Conservation (phyloP, 2,888 invertebrate genomes). For the Chymomyza amoena region DNA sequence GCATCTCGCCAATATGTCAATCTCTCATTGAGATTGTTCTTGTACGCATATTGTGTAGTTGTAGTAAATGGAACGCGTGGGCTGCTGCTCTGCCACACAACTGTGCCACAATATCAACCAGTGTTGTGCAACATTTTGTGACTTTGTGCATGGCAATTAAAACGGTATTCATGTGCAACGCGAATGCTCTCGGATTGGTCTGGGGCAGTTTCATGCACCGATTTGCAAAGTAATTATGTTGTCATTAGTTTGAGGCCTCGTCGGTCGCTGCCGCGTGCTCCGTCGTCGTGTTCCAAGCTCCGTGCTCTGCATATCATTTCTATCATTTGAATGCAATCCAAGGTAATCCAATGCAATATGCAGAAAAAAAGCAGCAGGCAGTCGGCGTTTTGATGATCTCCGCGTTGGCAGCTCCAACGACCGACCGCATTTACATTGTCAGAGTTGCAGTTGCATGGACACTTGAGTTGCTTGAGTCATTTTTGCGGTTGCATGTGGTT, state of each 20-base stretch:
- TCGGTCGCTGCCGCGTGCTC: neutral
- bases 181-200: neutral
- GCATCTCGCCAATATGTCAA: slow-evolving; percentile 8
- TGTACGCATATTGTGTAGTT: slow-evolving; percentile 44
- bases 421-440: neutral
- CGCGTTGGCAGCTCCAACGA: neutral
- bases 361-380: neutral
- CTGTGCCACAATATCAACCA: slow-evolving; percentile 45
- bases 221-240: slow-evolving; percentile 65
- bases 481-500: neutral
- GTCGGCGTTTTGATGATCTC: neutral
- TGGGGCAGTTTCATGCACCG: slow-evolving; percentile 36
- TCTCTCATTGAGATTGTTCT: slow-evolving; percentile 19
- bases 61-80: slow-evolving; percentile 45
- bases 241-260: slow-evolving; percentile 52
- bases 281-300: neutral
- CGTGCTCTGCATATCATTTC: slow-evolving; percentile 6
- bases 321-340: neutral
- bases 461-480: neutral
- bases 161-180: slow-evolving; percentile 42
- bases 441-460: neutral
- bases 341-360: neutral
- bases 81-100: slow-evolving; percentile 56
- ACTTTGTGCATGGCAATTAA: slow-evolving; percentile 55
- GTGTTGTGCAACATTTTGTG: slow-evolving; percentile 14